Evolutionary conservation across 2,113 vertebrate species (phyloP).

Genomic region (Tetrax tetrax): DNA sequence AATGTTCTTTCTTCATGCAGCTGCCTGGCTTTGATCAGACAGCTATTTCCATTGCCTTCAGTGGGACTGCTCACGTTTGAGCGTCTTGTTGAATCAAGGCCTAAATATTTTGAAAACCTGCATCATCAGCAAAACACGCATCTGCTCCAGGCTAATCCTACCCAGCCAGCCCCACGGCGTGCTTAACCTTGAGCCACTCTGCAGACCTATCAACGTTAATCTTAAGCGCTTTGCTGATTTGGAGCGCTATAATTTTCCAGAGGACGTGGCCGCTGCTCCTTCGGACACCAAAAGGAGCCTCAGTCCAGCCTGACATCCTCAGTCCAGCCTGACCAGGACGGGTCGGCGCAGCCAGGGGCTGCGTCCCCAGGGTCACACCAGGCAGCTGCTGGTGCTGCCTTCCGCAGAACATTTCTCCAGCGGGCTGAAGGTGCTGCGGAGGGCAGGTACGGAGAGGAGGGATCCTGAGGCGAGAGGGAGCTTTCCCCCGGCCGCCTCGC

Average conservation of each 20-base stretch:
- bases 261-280: background rate
- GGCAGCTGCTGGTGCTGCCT: background rate
- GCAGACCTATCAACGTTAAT: slow-evolving; percentile 11
- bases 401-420: background rate
- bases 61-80: background rate
- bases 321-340: rapidly evolving
- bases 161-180: background rate
- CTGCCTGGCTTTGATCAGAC: background rate
- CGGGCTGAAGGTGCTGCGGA: background rate
- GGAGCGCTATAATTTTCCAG: background rate
- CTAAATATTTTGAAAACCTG: slow-evolving; percentile 1
- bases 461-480: background rate
- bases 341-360: background rate
- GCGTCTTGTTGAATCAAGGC: slow-evolving; percentile 6
- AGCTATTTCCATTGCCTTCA: background rate
- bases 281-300: background rate
- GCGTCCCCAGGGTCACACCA: background rate
- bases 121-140: background rate
- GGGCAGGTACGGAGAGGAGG: background rate
- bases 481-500: rapidly evolving
- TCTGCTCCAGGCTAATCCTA: background rate
- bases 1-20: background rate
- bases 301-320: background rate
- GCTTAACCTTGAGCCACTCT: slow-evolving; percentile 39
- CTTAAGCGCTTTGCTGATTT: slow-evolving; percentile 22